Base-by-base conservation (phyloP, 1,140 invertebrate genomes). In the Drosophila setifemur region DNA sequence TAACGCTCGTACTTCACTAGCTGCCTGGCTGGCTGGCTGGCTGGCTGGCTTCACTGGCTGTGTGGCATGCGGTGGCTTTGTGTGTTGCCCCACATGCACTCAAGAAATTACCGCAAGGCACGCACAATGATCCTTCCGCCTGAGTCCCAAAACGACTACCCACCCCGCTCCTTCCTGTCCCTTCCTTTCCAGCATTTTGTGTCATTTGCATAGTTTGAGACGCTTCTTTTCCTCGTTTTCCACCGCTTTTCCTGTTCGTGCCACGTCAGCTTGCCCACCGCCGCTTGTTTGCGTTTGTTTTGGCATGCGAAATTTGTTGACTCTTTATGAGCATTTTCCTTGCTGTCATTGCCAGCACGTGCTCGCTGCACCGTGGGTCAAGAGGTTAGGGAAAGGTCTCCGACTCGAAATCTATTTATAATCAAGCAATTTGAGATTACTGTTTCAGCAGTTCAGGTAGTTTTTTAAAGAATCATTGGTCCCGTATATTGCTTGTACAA, bases 101-200 rank as follows among this genome's bases (percentile, higher is more conserved):
- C 53, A 74, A 85, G 70, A 79, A 85, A 85, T 79, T 79, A 74
- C 60, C 72, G 47, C 12, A 39, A 54, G 52, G 48, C 81, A 79
- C 74, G 75, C 81, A 85, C 63, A 61, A 53, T 58, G 68, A 49
- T 64, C 57, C 61, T 47, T 37, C 25, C 33, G 16, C 50, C 23
- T 7, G 7, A 3, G 8, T 11, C 31, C 31, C 31, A 4, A 6
- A 33, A 6, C 14, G 14, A 12, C 14, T 29, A 9, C 45, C 28
- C 43, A 29, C 47, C 14, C 33, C 39, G 21, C 35, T 44, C 16
- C 19, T 4, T 2, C 53, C 9, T 9, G 12, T 9, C 33, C 16
- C 25, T 11, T 28, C 6, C 16, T 25, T 11, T 23, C 47, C 43
- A 43, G 68, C 18, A 43, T 52, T 60, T 45, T 72, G 40, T 57